Conservation (phyloP, 2,888 invertebrate genomes). For the Anaspis maculata region DNA sequence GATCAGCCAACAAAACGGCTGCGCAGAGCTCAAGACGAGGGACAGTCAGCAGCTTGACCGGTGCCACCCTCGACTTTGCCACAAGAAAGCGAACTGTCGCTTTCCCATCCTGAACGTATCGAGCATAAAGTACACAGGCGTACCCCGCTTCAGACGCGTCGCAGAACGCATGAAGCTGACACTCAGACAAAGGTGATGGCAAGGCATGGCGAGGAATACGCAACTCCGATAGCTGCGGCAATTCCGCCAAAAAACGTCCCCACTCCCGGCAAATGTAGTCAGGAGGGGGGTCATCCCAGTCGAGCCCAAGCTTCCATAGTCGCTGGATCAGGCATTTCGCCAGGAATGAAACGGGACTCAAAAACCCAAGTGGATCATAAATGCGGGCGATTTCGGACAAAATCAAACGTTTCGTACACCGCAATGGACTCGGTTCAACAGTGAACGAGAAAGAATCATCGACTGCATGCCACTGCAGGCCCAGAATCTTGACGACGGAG, state of each 20-base stretch:
- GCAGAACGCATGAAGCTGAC: background rate
- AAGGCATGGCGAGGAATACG: conserved; percentile 6
- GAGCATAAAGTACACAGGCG: conserved; percentile 1
- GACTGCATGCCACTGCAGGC: conserved; percentile 11
- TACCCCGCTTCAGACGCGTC: conserved; percentile 1
- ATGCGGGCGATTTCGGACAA: conserved; percentile 16
- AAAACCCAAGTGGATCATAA: conserved; percentile 22
- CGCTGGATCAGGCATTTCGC: conserved; percentile 22
- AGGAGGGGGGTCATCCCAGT: conserved; percentile 12
- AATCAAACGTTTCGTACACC: conserved; percentile 21
- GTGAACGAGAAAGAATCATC: conserved; percentile 7
- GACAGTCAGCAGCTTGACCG: no score
- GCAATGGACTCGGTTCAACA: background rate
- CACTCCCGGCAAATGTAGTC: conserved; percentile 6
- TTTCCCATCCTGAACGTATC: background rate
- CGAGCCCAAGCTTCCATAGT: conserved; percentile 11
- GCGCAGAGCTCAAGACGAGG: no score
- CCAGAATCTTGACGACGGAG: conserved; percentile 10
- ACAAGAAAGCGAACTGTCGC: background rate
- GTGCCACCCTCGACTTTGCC: background rate
- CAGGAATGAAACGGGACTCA: conserved; percentile 14
- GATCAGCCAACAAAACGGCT: no score
- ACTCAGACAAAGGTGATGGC: background rate
- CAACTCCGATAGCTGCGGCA: conserved; percentile 4
- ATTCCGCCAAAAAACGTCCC: conserved; percentile 4